These are phyloP conservation scores for Bufotes viridis DNA, from an alignment of 2,797 vertebrate species.

Conservation along the genomic window DNA sequence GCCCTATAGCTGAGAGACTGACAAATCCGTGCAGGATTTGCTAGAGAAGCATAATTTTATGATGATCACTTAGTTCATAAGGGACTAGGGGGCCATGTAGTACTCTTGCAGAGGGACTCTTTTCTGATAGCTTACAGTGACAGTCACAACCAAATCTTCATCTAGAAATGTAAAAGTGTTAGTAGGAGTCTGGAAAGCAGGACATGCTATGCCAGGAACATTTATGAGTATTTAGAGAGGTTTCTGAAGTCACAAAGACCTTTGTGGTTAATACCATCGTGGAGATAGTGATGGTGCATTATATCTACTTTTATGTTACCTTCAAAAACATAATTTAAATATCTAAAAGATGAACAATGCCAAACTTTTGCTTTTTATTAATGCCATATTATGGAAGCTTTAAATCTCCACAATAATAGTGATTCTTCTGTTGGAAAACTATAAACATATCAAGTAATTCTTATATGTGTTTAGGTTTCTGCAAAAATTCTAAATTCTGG, in stretches of 20 bases:
- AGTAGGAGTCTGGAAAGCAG: too few relatives aligned
- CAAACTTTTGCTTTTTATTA: not conserved
- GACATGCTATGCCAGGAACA: too few relatives aligned
- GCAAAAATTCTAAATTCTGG: slow-evolving; percentile 59
- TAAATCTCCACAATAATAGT: not conserved
- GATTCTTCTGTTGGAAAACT: not conserved
- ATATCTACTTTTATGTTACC: not conserved
- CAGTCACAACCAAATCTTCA: not conserved
- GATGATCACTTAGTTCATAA: too few relatives aligned
- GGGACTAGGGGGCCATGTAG: not conserved
- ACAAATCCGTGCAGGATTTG: too few relatives aligned
- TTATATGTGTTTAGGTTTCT: slow-evolving; percentile 54
- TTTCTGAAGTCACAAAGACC: not conserved
- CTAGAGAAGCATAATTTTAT: too few relatives aligned
- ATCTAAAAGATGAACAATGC: not conserved
- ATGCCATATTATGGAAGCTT: not conserved
- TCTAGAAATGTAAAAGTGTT: not conserved
- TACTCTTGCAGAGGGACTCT: not conserved
- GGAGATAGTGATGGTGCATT: not conserved
- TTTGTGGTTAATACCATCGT: not conserved
- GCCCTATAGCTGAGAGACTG: too few relatives aligned
- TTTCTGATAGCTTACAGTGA: not conserved
- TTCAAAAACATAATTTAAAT: not conserved
- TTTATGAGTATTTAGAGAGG: not conserved
- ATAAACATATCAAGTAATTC: not conserved